phyloP scores from a whole-genome alignment of 2,113 vertebrate genomes.

The Centropus bengalensis region DNA sequence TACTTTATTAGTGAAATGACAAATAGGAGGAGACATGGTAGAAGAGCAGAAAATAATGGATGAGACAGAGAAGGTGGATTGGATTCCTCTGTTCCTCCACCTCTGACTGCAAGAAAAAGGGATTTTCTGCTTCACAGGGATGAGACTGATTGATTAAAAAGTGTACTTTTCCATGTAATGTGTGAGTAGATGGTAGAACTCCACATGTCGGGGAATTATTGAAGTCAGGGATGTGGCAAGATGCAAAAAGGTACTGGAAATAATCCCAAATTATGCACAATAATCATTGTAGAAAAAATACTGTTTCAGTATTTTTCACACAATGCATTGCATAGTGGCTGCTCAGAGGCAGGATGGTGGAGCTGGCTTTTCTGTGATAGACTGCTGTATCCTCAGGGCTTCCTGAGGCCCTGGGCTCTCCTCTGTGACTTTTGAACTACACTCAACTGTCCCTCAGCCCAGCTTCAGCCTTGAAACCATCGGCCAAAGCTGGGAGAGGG shows the following conservation, averaged over 20 bases:
- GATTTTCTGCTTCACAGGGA: background rate
- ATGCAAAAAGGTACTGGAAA: background rate
- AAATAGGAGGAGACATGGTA: background rate
- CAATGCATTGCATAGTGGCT: background rate
- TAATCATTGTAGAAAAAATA: background rate
- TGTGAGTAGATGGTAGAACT: background rate
- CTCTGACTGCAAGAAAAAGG: background rate
- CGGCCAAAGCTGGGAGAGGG: background rate
- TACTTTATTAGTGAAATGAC: constrained; percentile 12
- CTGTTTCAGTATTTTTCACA: background rate
- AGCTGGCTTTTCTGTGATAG: background rate
- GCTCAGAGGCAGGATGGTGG: background rate
- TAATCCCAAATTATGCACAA: background rate
- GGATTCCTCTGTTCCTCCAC: background rate
- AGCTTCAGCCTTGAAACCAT: background rate
- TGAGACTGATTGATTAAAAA: background rate
- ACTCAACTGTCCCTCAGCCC: background rate
- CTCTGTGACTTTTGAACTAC: background rate
- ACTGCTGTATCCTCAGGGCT: background rate
- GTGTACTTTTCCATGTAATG: background rate
- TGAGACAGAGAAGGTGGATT: constrained; percentile 43
- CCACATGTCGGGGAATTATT: background rate
- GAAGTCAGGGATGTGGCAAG: background rate
- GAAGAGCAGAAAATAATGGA: constrained; percentile 56
- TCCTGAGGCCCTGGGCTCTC: background rate